Conservation (phyloP, 2,797 vertebrate species). For the Enteromius unitaeniatus region DNA sequence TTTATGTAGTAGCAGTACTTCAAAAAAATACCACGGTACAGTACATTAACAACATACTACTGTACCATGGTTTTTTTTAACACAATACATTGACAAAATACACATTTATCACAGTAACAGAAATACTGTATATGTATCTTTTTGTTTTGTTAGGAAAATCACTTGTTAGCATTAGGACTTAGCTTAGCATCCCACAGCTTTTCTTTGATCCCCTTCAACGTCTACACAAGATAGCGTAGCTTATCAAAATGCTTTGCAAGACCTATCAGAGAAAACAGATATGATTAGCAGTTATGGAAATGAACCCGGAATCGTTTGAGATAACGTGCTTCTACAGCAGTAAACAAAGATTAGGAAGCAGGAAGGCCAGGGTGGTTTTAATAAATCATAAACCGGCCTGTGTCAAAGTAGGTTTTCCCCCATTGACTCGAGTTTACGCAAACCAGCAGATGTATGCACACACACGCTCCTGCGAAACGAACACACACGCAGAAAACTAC, state of each 20-base stretch:
- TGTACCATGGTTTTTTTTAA: not conserved
- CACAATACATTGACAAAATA: too few species aligned
- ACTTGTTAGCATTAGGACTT: not conserved
- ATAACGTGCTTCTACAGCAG: not conserved
- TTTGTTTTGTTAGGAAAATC: not conserved
- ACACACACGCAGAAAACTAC: slow-evolving; percentile 64
- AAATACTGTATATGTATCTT: not conserved
- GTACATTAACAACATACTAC: not conserved
- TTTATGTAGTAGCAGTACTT: not conserved
- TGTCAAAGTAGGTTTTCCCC: not conserved
- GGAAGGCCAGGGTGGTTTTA: slow-evolving; percentile 23
- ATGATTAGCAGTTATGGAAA: slow-evolving; percentile 26
- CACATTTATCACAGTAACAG: not conserved
- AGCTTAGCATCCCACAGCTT: not conserved
- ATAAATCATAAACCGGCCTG: not conserved
- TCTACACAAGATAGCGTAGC: not conserved
- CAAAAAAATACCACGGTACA: not conserved
- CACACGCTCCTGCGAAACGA: slow-evolving; percentile 65
- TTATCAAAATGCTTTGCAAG: slow-evolving; percentile 15
- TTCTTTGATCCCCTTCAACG: not conserved
- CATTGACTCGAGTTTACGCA: slow-evolving; percentile 17
- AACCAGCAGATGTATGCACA: slow-evolving; percentile 33
- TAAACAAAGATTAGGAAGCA: slow-evolving; percentile 17
- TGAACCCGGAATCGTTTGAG: not conserved
- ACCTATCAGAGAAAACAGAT: not conserved